phyloP scores from a whole-genome alignment of 2,888 invertebrate genomes.

The Herminia tarsipennalis region DNA sequence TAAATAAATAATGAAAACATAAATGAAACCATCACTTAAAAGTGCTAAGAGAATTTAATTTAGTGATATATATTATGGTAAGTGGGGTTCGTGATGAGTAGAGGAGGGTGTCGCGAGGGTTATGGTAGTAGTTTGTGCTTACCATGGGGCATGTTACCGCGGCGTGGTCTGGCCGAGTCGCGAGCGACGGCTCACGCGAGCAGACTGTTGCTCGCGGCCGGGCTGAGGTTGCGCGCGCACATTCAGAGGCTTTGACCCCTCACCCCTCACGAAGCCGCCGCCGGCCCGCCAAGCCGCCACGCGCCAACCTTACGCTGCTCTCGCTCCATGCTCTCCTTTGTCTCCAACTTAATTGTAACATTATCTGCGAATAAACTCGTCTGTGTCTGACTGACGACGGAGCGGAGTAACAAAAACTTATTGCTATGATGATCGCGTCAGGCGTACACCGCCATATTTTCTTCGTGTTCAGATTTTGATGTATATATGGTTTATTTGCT shows the following conservation, averaged over 20 bases:
- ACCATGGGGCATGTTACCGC: conserved; percentile 78
- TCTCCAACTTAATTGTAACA: conserved; percentile 65
- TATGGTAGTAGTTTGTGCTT: conserved; percentile 62
- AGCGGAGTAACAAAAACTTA: conserved; percentile 32
- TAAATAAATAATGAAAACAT: conserved; percentile 75
- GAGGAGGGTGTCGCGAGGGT: conserved; percentile 42
- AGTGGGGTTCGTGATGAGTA: conserved; percentile 18
- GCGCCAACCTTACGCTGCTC: conserved; percentile 55
- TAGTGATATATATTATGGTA: conserved; percentile 18
- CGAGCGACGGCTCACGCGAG: conserved; percentile 75
- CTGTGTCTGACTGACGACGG: conserved; percentile 36
- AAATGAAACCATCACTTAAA: conserved; percentile 69
- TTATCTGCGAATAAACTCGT: conserved; percentile 48
- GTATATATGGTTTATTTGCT: too few species aligned
- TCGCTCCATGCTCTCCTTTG: conserved; percentile 70
- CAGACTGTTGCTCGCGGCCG: conserved; percentile 82
- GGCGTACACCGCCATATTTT: conserved; percentile 15
- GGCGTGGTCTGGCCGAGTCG: conserved; percentile 61
- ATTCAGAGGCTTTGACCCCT: conserved; percentile 41
- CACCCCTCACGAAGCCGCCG: conserved; percentile 47
- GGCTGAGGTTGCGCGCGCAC: conserved; percentile 74
- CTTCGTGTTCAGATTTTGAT: neutral
- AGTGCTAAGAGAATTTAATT: conserved; percentile 35
- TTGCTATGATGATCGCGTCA: conserved; percentile 33
- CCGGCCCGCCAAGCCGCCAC: conserved; percentile 51